These are phyloP conservation scores for Semnornis frantzii DNA, from an alignment of 2,113 vertebrate genomes.

Conservation along the genomic window DNA sequence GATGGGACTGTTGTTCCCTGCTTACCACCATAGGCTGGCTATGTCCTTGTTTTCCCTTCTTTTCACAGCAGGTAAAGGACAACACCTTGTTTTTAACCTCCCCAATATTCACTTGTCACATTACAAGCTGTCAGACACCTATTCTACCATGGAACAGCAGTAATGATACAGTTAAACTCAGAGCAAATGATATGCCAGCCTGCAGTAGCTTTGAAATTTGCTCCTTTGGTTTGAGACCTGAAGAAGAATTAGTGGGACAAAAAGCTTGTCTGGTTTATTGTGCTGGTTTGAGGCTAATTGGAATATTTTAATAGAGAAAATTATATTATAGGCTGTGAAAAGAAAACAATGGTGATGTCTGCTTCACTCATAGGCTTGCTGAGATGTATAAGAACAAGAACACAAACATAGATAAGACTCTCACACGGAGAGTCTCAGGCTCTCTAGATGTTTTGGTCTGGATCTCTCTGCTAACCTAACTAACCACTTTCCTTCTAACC, in stretches of 20 bases:
- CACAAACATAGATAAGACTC: too few relatives aligned
- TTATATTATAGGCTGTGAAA: too few relatives aligned
- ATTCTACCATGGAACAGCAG: background rate
- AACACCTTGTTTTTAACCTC: background rate
- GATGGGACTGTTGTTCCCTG: background rate
- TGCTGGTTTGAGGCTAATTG: too few relatives aligned
- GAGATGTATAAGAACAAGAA: too few relatives aligned
- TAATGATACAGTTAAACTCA: background rate
- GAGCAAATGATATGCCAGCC: background rate
- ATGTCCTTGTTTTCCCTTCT: background rate
- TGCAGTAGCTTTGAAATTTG: background rate
- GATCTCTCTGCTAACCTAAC: too few relatives aligned
- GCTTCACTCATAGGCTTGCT: too few relatives aligned
- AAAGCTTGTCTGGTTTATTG: background rate
- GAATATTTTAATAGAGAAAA: too few relatives aligned
- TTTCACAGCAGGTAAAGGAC: background rate
- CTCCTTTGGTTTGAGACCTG: background rate
- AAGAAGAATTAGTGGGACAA: background rate
- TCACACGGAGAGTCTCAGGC: too few relatives aligned
- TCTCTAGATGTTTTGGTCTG: too few relatives aligned
- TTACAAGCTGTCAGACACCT: background rate
- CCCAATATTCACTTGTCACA: background rate
- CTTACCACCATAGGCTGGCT: accelerated
- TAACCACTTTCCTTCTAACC: too few relatives aligned
- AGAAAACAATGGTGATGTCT: too few relatives aligned